Conservation (phyloP, 2,888 invertebrate species). For the Cephalotes varians region DNA sequence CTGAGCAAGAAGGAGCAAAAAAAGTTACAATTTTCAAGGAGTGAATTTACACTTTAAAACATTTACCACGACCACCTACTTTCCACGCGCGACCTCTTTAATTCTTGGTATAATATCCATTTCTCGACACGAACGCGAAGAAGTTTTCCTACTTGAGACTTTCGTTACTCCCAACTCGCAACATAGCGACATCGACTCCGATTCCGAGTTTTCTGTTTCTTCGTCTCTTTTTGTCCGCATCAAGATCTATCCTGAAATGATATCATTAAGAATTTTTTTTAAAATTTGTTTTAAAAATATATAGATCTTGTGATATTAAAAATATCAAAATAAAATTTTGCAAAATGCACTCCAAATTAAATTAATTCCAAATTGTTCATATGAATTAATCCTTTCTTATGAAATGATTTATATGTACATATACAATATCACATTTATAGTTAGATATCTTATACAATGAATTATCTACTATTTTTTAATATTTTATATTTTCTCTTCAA, state of each 20-base stretch:
- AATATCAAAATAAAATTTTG: background rate
- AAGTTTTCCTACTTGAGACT: slow-evolving; percentile 66
- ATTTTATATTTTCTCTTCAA: background rate
- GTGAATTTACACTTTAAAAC: slow-evolving; percentile 57
- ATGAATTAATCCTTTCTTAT: slow-evolving; percentile 12
- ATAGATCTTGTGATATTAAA: background rate
- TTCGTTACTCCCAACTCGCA: slow-evolving; percentile 68
- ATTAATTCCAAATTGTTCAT: slow-evolving; percentile 16
- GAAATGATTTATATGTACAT: background rate
- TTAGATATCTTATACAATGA: background rate
- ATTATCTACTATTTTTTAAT: slow-evolving; percentile 20
- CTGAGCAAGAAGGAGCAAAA: background rate
- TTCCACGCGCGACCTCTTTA: slow-evolving; percentile 62
- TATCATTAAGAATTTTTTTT: slow-evolving; percentile 11
- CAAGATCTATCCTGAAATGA: background rate
- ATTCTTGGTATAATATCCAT: slow-evolving; percentile 61
- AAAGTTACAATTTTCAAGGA: slow-evolving; percentile 47
- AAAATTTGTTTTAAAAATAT: background rate
- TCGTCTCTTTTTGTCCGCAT: slow-evolving; percentile 13
- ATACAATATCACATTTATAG: background rate
- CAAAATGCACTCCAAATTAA: background rate
- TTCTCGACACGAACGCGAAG: slow-evolving; percentile 57
- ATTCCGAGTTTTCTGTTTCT: slow-evolving; percentile 12
- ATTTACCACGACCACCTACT: slow-evolving; percentile 47
- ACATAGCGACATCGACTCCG: slow-evolving; percentile 52